A percentile compares a stretch with the other conserved stretches of the same genome.
These are phyloP conservation scores for Probosciger aterrimus DNA, from an alignment of 2,113 vertebrate genomes.

Conservation along the genomic window DNA sequence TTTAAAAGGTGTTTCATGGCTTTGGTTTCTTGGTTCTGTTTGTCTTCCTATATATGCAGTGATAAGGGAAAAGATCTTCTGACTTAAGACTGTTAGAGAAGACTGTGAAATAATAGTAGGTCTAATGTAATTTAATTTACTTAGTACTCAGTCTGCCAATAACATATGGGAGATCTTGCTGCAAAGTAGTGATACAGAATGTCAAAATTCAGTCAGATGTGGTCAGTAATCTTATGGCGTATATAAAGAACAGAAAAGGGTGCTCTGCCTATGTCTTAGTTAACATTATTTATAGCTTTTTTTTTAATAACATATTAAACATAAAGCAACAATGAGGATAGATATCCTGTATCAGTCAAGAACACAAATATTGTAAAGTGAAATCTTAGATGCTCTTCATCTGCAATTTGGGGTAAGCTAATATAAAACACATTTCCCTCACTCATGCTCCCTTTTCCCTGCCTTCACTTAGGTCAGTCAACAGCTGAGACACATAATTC, in stretches of 20 bases:
- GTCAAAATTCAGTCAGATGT: not conserved
- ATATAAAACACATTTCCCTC: not conserved
- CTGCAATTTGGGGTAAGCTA: not conserved
- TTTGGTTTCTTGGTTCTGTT: not conserved
- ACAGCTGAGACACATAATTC: not conserved
- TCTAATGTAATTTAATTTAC: not conserved
- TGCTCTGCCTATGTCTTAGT: not conserved
- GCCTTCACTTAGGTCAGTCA: not conserved
- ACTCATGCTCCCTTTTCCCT: not conserved
- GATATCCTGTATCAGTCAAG: not conserved
- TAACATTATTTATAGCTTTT: no score
- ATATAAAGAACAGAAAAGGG: not conserved
- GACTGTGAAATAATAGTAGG: not conserved
- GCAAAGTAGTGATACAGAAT: not conserved
- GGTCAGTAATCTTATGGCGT: not conserved
- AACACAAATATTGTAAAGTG: not conserved
- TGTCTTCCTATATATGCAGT: not conserved
- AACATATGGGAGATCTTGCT: not conserved
- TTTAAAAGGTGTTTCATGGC: not conserved
- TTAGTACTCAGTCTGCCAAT: not conserved
- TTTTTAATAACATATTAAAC: no score
- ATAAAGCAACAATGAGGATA: not conserved
- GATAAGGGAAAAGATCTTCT: not conserved
- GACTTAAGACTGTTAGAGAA: not conserved
- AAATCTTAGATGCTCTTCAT: not conserved